These are phyloP conservation scores for Astur gentilis DNA, from an alignment of 2,113 vertebrate species.

Conservation along the genomic window DNA sequence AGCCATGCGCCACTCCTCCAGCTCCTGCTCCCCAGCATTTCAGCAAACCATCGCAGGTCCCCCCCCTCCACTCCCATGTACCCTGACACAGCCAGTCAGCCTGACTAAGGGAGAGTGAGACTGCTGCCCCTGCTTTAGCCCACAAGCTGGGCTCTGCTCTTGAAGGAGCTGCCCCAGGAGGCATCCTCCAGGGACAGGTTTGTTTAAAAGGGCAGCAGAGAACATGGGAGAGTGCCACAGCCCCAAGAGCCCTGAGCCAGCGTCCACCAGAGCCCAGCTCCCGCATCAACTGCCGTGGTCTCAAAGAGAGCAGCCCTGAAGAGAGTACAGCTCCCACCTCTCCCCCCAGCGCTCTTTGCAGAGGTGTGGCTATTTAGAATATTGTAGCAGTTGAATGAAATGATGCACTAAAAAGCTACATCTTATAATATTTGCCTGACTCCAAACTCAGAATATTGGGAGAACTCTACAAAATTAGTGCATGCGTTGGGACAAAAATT, in stretches of 20 bases:
- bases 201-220: neutral
- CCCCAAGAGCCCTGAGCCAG: neutral
- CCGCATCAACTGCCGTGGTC: accelerated
- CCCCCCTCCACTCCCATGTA: neutral
- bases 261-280: neutral
- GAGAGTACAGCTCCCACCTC: neutral
- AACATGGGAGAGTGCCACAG: neutral
- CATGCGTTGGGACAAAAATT: neutral
- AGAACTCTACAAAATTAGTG: neutral
- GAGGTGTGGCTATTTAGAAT: neutral
- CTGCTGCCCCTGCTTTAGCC: neutral
- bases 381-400: neutral
- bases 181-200: neutral
- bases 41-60: neutral
- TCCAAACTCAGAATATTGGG: neutral
- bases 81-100: neutral
- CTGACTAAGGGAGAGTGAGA: neutral
- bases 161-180: neutral
- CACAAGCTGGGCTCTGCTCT: neutral
- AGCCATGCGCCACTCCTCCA: neutral
- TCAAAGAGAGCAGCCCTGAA: neutral
- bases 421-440: neutral
- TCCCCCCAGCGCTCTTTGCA: accelerated
- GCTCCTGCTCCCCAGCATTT: neutral
- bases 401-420: neutral